Percentiles rank a stretch among this genome's conserved stretches.
These are phyloP conservation scores for Trachelus iudaicus DNA, from an alignment of 2,888 invertebrate genomes.

Conservation along the genomic window DNA sequence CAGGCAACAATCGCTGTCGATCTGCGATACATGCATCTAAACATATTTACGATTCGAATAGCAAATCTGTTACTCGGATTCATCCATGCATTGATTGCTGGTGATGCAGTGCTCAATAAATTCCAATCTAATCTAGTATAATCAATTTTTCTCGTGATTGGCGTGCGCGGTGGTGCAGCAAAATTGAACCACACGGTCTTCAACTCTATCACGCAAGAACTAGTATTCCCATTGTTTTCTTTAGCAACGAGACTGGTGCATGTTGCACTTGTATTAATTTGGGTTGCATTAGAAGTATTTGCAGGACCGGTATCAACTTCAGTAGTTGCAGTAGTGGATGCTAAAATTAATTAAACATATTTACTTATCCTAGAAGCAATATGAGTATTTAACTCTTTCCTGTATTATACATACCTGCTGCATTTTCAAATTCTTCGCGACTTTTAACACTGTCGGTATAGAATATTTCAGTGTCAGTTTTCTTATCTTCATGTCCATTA, in stretches of 20 bases:
- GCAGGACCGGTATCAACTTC: constrained; percentile 65
- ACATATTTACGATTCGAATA: constrained; percentile 83
- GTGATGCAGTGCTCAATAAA: constrained; percentile 92
- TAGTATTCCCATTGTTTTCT: constrained; percentile 77
- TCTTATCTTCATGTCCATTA: constrained; percentile 70
- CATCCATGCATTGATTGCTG: constrained; percentile 98
- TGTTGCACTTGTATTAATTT: constrained; percentile 43
- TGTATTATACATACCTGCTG: constrained; percentile 34
- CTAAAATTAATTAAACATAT: constrained; percentile 4
- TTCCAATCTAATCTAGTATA: constrained; percentile 97
- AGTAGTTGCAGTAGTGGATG: constrained; percentile 32
- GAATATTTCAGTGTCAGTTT: constrained; percentile 52
- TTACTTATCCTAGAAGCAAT: neutral
- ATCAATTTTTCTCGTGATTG: constrained; percentile 94
- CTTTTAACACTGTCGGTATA: constrained; percentile 62
- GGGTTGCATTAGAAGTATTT: constrained; percentile 57
- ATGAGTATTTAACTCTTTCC: neutral
- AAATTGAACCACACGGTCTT: constrained; percentile 97
- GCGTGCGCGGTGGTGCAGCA: constrained; percentile 94
- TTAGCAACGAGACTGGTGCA: constrained; percentile 64
- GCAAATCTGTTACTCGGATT: constrained; percentile 93
- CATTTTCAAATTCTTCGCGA: constrained; percentile 61
- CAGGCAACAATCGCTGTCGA: constrained; percentile 91
- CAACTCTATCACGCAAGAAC: constrained; percentile 89
- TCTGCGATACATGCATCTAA: constrained; percentile 81